A percentile compares a stretch with the other conserved stretches of the same genome.
Evolutionary conservation across 2,888 invertebrate species (phyloP).

Genomic region (Ophioninae sp.): DNA sequence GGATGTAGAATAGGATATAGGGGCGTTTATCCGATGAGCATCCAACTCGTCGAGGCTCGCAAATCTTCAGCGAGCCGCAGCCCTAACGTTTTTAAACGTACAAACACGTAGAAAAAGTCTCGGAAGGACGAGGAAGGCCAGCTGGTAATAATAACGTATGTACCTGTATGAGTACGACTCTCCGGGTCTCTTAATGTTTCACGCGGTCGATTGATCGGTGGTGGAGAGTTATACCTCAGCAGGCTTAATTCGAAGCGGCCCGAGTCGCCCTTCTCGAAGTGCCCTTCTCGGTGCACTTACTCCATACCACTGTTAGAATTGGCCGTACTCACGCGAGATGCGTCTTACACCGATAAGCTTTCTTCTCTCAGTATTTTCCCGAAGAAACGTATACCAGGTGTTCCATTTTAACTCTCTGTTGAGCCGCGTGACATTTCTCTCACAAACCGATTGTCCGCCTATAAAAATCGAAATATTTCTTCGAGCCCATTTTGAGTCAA

Average conservation of each 20-base stretch:
- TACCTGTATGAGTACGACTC: conserved; percentile 26
- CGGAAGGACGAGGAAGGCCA: conserved; percentile 36
- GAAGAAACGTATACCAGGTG: background rate
- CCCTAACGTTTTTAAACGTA: conserved; percentile 49
- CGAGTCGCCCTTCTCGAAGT: conserved; percentile 13
- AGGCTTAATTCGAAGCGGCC: conserved; percentile 23
- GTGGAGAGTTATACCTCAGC: conserved; percentile 50
- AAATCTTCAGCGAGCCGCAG: conserved; percentile 45
- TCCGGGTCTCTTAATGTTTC: conserved; percentile 9
- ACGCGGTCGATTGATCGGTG: conserved; percentile 59
- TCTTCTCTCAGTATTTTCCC: conserved; percentile 39
- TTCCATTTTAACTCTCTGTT: background rate
- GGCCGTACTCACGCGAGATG: conserved; percentile 57
- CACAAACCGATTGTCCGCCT: no score
- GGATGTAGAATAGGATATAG: background rate
- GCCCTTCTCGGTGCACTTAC: conserved; percentile 27
- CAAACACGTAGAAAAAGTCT: conserved; percentile 9
- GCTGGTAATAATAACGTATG: conserved; percentile 33
- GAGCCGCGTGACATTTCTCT: no score
- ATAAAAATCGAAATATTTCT: no score
- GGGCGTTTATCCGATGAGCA: conserved; percentile 10
- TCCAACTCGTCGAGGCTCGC: conserved; percentile 43
- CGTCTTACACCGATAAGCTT: conserved; percentile 54
- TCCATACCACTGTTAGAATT: conserved; percentile 46
- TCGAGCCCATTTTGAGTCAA: no score